phyloP scores from a whole-genome alignment of 1,140 invertebrate genomes.

The Limonius californicus region DNA sequence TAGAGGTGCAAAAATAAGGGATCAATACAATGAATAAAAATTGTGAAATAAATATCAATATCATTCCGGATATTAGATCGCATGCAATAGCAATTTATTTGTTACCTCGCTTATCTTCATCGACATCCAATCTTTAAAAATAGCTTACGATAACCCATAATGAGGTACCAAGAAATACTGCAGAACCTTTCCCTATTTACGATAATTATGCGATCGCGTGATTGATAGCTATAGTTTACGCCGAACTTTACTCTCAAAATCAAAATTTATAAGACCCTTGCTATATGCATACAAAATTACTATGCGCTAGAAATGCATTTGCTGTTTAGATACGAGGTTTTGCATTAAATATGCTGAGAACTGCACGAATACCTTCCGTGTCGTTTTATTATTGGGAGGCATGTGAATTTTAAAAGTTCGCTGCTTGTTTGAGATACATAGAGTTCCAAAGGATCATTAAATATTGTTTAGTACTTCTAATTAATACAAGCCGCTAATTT shows the following conservation, averaged over 20 bases:
- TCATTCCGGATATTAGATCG: background rate
- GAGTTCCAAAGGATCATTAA: no score
- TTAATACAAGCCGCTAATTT: no score
- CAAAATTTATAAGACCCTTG: background rate
- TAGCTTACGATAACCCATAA: background rate
- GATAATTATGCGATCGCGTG: background rate
- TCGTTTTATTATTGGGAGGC: background rate
- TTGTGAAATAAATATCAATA: no score
- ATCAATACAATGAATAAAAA: no score
- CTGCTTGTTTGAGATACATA: no score
- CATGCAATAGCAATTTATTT: background rate
- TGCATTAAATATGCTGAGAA: background rate
- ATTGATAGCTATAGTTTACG: background rate
- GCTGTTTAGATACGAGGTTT: background rate
- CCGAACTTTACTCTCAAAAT: background rate
- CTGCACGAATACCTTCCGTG: background rate
- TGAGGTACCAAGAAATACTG: background rate
- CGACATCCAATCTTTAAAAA: background rate
- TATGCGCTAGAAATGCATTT: background rate
- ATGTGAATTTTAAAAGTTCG: no score
- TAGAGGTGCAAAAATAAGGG: no score
- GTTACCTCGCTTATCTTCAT: background rate
- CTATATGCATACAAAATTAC: background rate
- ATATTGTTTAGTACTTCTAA: no score
- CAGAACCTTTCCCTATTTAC: background rate